Evolutionary conservation across 2,797 vertebrate species (phyloP).

Genomic region (Epinephelus malabaricus): DNA sequence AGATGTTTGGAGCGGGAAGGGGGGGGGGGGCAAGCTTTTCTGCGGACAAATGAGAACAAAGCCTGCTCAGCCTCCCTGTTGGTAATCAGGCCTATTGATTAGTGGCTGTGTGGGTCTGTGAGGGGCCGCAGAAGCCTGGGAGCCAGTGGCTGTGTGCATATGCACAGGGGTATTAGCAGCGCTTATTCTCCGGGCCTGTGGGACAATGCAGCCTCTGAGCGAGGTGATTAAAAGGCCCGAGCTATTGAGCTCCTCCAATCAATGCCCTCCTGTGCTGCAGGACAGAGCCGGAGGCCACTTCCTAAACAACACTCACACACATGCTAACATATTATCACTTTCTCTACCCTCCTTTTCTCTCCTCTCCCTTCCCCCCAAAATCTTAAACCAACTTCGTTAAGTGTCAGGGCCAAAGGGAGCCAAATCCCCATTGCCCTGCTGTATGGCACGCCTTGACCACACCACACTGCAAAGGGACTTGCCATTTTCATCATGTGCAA

Average conservation of each 20-base stretch:
- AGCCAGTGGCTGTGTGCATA: slow-evolving; percentile 78
- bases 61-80: slow-evolving; percentile 68
- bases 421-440: slow-evolving; percentile 53
- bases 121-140: slow-evolving; percentile 63
- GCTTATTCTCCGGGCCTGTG: slow-evolving; percentile 80
- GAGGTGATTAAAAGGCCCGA: slow-evolving; percentile 84
- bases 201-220: slow-evolving; percentile 84
- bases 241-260: slow-evolving; percentile 85
- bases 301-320: slow-evolving; percentile 74
- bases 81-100: slow-evolving; percentile 87
- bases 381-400: slow-evolving; percentile 67
- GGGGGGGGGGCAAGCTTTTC: slow-evolving; percentile 40
- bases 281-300: slow-evolving; percentile 78
- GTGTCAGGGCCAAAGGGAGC: slow-evolving; percentile 46
- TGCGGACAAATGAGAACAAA: slow-evolving; percentile 77
- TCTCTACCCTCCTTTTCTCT: slow-evolving; percentile 10
- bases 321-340: slow-evolving; percentile 64
- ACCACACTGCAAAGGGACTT: slow-evolving; percentile 62
- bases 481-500: slow-evolving; percentile 78
- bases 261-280: slow-evolving; percentile 80
- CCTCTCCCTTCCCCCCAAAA: slow-evolving; percentile 15
- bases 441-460: slow-evolving; percentile 53
- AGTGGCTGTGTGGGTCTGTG: slow-evolving; percentile 71
- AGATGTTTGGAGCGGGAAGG: slow-evolving; percentile 48
- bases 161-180: slow-evolving; percentile 80